These are phyloP conservation scores for Pollenia labialis DNA, from an alignment of 2,888 invertebrate genomes.

Conservation along the genomic window DNA sequence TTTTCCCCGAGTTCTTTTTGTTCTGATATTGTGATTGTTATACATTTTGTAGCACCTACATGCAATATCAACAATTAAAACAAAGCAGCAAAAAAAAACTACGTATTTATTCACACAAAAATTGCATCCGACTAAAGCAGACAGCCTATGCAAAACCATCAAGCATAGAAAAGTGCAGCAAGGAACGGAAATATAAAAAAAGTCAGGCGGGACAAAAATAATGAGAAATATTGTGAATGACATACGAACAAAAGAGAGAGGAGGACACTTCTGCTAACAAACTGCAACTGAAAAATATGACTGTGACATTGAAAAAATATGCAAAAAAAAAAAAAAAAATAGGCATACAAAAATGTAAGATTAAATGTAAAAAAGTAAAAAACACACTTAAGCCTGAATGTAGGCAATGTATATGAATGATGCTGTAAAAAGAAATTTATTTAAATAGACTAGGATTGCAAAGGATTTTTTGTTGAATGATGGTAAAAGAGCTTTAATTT, in stretches of 20 bases:
- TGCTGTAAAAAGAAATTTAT: not conserved
- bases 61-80: slow-evolving; percentile 66
- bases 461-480: too few species aligned
- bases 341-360: not conserved
- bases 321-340: not conserved
- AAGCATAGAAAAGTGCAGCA: slow-evolving; percentile 63
- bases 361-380: not conserved
- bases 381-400: slow-evolving; percentile 41
- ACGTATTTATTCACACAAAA: slow-evolving; percentile 56
- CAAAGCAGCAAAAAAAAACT: slow-evolving; percentile 16
- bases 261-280: not conserved
- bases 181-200: slow-evolving; percentile 31
- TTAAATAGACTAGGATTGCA: not conserved
- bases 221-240: slow-evolving; percentile 66
- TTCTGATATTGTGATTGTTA: slow-evolving; percentile 70
- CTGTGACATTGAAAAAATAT: slow-evolving; percentile 67
- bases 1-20: slow-evolving; percentile 51
- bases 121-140: slow-evolving; percentile 55
- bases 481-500: too few species aligned
- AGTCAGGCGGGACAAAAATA: slow-evolving; percentile 55
- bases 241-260: slow-evolving; percentile 44
- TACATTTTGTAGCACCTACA: slow-evolving; percentile 70
- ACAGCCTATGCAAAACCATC: slow-evolving; percentile 43
- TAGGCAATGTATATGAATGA: slow-evolving; percentile 40
- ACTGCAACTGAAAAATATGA: slow-evolving; percentile 30